Conservation (phyloP, 1,140 invertebrate species). For the Lasioglossum albipes region DNA sequence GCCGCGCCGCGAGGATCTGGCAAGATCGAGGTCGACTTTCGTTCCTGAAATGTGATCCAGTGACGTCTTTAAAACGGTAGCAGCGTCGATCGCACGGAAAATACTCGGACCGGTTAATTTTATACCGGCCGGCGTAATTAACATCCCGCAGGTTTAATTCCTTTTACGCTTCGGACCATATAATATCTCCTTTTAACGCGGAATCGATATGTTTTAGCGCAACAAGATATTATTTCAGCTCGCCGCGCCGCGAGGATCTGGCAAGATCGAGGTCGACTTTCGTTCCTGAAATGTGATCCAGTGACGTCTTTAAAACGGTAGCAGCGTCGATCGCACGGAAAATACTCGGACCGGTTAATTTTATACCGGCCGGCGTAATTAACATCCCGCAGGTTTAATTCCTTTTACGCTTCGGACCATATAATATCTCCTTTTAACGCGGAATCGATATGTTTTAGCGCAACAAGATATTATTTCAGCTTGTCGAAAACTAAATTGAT, state of each 20-base stretch:
- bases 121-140: neutral
- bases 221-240: neutral
- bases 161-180: neutral
- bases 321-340: neutral
- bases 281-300: slow-evolving; percentile 58
- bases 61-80: slow-evolving; percentile 41
- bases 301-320: slow-evolving; percentile 41
- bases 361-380: neutral
- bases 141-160: neutral
- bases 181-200: neutral
- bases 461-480: neutral
- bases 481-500: neutral
- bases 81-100: neutral
- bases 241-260: slow-evolving; percentile 19
- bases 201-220: neutral
- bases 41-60: slow-evolving; percentile 57
- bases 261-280: slow-evolving; percentile 60
- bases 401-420: neutral
- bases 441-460: neutral
- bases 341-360: slow-evolving; percentile 7
- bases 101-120: slow-evolving; percentile 1
- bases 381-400: neutral
- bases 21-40: slow-evolving; percentile 61
- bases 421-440: neutral
- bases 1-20: slow-evolving; percentile 23